These are phyloP conservation scores for Dinothrombium tinctorium DNA, from an alignment of 1,140 invertebrate genomes.

Conservation along the genomic window DNA sequence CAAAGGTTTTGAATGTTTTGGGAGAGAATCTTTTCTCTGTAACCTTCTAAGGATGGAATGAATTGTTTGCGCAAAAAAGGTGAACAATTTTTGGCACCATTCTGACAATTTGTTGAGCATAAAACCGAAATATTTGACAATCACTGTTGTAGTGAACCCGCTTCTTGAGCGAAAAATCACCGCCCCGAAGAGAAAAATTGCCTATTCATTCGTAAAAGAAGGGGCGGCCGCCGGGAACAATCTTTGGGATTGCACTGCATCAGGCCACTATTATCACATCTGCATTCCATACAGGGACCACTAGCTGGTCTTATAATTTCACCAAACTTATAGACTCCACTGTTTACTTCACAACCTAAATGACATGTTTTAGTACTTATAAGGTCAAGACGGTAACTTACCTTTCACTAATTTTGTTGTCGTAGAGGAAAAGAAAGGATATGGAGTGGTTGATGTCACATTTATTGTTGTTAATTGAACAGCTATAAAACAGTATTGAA, in stretches of 20 bases:
- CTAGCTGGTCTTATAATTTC: slow-evolving; percentile 55
- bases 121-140: too few relatives aligned
- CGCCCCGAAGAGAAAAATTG: slow-evolving; percentile 5
- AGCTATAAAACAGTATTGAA: slow-evolving; percentile 2
- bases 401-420: slow-evolving; percentile 32
- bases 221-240: slow-evolving; percentile 61
- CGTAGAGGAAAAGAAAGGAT: background rate
- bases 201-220: slow-evolving; percentile 24
- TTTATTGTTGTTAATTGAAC: slow-evolving; percentile 4
- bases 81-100: too few relatives aligned
- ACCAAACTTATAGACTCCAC: slow-evolving; percentile 52
- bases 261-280: slow-evolving; percentile 38
- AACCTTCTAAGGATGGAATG: too few relatives aligned
- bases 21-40: too few relatives aligned
- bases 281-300: slow-evolving; percentile 72
- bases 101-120: too few relatives aligned
- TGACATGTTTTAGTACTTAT: slow-evolving; percentile 2
- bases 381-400: slow-evolving; percentile 5
- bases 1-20: too few relatives aligned
- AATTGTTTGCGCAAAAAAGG: too few relatives aligned
- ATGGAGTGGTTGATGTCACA: slow-evolving; percentile 2
- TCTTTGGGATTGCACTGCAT: slow-evolving; percentile 75
- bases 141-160: too few relatives aligned
- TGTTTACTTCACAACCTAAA: slow-evolving; percentile 52
- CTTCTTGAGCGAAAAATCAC: too few relatives aligned